Evolutionary conservation across 2,888 invertebrate genomes (phyloP).

Genomic region (Leptinotarsa rubiginosa): DNA sequence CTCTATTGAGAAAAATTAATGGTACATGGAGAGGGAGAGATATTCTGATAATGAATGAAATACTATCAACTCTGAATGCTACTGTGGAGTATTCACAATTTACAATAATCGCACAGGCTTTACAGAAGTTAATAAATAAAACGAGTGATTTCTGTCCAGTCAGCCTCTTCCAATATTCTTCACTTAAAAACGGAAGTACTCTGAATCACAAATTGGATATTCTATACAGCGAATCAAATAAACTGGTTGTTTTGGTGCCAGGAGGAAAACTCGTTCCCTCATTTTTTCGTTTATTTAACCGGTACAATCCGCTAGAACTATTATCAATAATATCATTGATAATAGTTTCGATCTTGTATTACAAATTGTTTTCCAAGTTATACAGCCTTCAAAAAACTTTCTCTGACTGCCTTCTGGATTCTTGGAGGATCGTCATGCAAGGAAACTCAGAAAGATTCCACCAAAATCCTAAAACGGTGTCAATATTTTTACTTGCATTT

Average conservation of each 20-base stretch:
- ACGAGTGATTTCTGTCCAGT: background rate
- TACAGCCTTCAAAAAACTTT: background rate
- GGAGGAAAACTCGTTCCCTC: background rate
- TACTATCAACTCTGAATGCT: conserved; percentile 31
- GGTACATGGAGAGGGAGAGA: background rate
- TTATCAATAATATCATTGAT: background rate
- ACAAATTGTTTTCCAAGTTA: background rate
- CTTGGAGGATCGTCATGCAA: background rate
- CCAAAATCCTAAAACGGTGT: background rate
- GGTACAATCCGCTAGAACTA: background rate
- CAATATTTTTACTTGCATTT: conserved; percentile 1
- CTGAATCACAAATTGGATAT: background rate
- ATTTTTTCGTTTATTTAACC: background rate
- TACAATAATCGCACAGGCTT: background rate
- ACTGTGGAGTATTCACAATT: conserved; percentile 13
- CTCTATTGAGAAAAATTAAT: background rate
- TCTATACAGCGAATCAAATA: background rate
- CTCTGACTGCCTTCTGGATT: background rate
- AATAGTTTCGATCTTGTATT: conserved; percentile 3
- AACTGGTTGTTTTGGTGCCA: conserved; percentile 10
- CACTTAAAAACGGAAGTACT: background rate
- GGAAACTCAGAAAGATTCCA: background rate
- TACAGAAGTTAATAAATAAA: background rate
- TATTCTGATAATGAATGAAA: conserved; percentile 19
- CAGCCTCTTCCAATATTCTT: background rate